Evolutionary conservation across 1,140 invertebrate species (phyloP).

Genomic region (Pseudomyrmex cubaensis): DNA sequence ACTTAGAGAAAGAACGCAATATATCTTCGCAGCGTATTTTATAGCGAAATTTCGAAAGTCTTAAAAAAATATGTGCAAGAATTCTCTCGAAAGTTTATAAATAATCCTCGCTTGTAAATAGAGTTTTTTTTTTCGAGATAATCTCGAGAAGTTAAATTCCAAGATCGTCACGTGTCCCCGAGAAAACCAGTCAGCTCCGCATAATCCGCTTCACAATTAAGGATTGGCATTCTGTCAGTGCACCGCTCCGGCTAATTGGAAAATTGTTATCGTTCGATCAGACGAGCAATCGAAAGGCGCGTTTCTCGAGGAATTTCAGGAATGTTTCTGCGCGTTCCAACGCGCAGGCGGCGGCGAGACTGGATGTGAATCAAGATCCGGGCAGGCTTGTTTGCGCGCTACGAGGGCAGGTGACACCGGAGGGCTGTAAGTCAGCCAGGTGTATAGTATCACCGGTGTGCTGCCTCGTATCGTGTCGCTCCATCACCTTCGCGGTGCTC

Average conservation of each 20-base stretch:
- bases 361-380: slow-evolving; percentile 58
- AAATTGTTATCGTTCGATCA: slow-evolving; percentile 44
- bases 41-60: background rate
- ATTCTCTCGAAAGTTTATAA: background rate
- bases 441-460: slow-evolving; percentile 63
- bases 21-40: background rate
- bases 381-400: slow-evolving; percentile 63
- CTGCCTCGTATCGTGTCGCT: slow-evolving; percentile 62
- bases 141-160: background rate
- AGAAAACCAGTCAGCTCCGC: background rate
- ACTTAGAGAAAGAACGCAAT: background rate
- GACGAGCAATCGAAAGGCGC: background rate
- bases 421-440: slow-evolving; percentile 65
- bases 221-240: background rate
- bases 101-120: background rate
- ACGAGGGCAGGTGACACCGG: slow-evolving; percentile 59
- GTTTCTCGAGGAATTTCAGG: slow-evolving; percentile 18
- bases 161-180: background rate
- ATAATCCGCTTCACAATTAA: background rate
- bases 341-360: background rate
- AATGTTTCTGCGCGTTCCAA: slow-evolving; percentile 38
- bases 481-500: slow-evolving; percentile 61
- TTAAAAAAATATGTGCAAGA: background rate
- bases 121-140: background rate
- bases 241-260: slow-evolving; percentile 25